These are phyloP conservation scores for Syritta pipiens DNA, from an alignment of 2,888 invertebrate species.

Conservation along the genomic window DNA sequence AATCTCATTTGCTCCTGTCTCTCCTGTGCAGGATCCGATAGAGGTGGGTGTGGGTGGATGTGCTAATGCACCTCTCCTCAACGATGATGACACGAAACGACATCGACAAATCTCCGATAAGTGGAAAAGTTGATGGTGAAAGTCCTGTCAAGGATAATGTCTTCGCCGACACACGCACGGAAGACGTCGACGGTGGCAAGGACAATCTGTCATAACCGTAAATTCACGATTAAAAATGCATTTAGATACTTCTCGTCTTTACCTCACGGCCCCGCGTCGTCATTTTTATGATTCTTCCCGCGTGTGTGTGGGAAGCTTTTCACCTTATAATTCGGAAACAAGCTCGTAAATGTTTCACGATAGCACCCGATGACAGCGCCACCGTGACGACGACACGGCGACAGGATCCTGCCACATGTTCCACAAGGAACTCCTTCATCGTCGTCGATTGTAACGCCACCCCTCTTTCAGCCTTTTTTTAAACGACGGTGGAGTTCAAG, in stretches of 20 bases:
- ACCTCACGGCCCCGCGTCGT: too few species aligned
- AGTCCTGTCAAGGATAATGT: conserved; percentile 22
- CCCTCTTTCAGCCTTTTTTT: conserved; percentile 36
- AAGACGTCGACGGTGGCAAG: too few species aligned
- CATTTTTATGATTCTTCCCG: conserved; percentile 26
- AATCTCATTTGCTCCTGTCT: conserved; percentile 47
- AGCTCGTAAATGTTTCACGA: conserved; percentile 57
- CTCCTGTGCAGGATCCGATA: background rate
- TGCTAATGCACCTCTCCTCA: conserved; percentile 28
- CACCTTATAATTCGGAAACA: conserved; percentile 64
- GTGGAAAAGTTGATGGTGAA: conserved; percentile 51
- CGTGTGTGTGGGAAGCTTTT: conserved; percentile 46
- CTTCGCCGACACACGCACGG: conserved; percentile 25
- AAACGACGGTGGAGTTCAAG: conserved; percentile 45
- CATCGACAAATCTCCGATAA: conserved; percentile 55
- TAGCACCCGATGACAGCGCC: conserved; percentile 31
- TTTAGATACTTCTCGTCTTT: conserved; percentile 68
- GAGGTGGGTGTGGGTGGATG: background rate
- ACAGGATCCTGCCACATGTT: conserved; percentile 2
- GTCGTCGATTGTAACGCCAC: conserved; percentile 12
- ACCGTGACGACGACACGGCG: background rate
- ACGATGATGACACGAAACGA: conserved; percentile 9
- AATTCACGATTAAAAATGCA: conserved; percentile 70
- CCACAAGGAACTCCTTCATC: background rate
- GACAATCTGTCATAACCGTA: conserved; percentile 59